A percentile compares a stretch with the other conserved stretches of the same genome.
phyloP scores from a whole-genome alignment of 1,140 invertebrate genomes.

The Phenacoccus solenopsis region DNA sequence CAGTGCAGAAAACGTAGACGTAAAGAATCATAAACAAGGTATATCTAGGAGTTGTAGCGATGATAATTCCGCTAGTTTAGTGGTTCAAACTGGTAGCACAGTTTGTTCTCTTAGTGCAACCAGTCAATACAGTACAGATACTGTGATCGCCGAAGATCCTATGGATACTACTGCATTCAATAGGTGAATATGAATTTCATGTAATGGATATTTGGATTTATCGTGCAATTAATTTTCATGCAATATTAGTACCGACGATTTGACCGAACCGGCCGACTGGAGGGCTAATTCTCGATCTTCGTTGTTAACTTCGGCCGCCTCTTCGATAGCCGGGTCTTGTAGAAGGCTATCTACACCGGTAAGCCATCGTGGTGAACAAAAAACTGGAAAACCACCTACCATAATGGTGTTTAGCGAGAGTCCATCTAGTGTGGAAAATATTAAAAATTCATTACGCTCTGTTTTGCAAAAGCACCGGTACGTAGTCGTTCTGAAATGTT shows the following conservation, averaged over 20 bases:
- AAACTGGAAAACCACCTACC: slow-evolving; percentile 55
- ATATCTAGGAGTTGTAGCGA: neutral
- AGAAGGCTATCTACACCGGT: slow-evolving; percentile 21
- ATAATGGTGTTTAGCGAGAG: slow-evolving; percentile 72
- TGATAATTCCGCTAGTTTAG: neutral
- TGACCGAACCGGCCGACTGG: neutral
- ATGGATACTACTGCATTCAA: neutral
- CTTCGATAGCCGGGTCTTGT: slow-evolving; percentile 16
- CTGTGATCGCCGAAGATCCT: neutral
- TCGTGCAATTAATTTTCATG: slow-evolving; percentile 16
- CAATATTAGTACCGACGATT: slow-evolving; percentile 20
- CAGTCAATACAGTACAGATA: neutral
- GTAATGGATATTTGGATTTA: slow-evolving; percentile 11
- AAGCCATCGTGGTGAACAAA: slow-evolving; percentile 21
- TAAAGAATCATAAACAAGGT: neutral
- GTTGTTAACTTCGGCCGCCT: slow-evolving; percentile 22
- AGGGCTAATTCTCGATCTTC: slow-evolving; percentile 16
- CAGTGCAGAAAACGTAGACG: neutral
- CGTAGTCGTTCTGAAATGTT: slow-evolving; percentile 21
- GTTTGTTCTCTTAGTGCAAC: neutral
- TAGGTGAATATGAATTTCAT: neutral
- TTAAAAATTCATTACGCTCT: slow-evolving; percentile 49
- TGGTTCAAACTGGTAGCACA: neutral
- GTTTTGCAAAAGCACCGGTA: slow-evolving; percentile 58
- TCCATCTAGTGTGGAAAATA: slow-evolving; percentile 50